Evolutionary conservation across 1,140 invertebrate species (phyloP), one percentile per base, ranked within the genome.

Genomic region (Ditylenchus dipsaci): DNA sequence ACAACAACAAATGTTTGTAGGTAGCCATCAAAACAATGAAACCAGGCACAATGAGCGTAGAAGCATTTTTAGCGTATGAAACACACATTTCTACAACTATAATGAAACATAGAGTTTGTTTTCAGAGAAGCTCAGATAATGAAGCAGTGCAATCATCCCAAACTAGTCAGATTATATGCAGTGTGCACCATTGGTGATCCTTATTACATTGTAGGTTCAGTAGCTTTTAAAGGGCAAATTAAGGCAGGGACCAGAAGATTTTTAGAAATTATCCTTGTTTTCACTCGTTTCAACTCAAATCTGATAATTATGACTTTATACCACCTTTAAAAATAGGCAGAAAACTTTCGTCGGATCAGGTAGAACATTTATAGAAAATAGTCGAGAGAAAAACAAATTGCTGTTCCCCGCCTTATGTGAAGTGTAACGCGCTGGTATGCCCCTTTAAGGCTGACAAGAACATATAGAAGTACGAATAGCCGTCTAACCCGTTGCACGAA

Each of bases 101-200:
- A 23, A 30, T 0, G 9, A 59, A 17, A n/a, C 57, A n/a, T 11
- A 17, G 45, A 58, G n/a, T 38, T 67, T 60, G 26, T 30, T 69
- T 81, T 63, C 47, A 77, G 79, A 84, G 95, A 97, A 85, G 95
- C 94, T 9, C 90, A 91, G 45, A 97, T 97, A 45, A 97, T 97
- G 95, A 97, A 97, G 83, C 92, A 95, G 83, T 95, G 95, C 85
- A 87, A 93, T 63, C 95, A 98, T 85, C 91, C 94, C 81, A 90
- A 94, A 67, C 86, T 97, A 49, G 93, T 97, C 13, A 91, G 93
- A 1, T 84, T 95, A 0, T 95, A 93, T 84, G 93, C 92, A 0
- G 92, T 95, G 1, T 96, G 93, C 82, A 94, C 92, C 1, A 88
- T 90, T 82, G 90, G 92, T 80, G 92, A 95, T 82, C 93, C 93